Conservation (phyloP, 2,888 invertebrate species). For the Polyommatus iphigenia region DNA sequence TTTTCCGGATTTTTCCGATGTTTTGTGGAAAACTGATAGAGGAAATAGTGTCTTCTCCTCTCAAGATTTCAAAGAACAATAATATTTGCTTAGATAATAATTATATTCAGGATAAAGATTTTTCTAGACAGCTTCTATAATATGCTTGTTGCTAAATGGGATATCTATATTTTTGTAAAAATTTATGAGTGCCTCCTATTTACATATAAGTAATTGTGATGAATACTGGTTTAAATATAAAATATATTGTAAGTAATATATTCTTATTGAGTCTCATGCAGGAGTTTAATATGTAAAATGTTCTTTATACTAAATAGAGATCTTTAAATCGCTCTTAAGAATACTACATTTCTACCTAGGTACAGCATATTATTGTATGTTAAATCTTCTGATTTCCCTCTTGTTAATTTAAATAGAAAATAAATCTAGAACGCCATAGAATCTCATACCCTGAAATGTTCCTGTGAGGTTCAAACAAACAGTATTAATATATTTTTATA, state of each 20-base stretch:
- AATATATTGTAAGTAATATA: too few species aligned
- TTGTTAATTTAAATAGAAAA: not conserved
- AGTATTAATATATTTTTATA: slow-evolving; percentile 35
- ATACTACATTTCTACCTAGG: too few species aligned
- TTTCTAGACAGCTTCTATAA: not conserved
- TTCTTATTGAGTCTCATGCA: too few species aligned
- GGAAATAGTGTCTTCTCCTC: not conserved
- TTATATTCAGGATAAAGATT: not conserved
- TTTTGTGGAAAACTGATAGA: not conserved
- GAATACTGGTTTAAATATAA: too few species aligned
- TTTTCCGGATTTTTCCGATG: not conserved
- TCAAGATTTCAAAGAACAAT: not conserved
- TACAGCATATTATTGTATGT: not conserved
- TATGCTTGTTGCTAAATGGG: not conserved
- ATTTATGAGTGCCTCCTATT: not conserved
- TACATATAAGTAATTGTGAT: not conserved
- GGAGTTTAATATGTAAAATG: too few species aligned
- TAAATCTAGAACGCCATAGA: not conserved
- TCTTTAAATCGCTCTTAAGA: too few species aligned
- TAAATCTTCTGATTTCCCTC: not conserved
- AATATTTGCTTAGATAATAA: not conserved
- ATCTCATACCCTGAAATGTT: not conserved
- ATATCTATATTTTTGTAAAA: not conserved
- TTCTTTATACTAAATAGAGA: too few species aligned
- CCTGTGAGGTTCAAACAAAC: slow-evolving; percentile 7